Conservation (phyloP, 37 sponge, comb jelly and placozoan genomes). For the Dysidea cf. avara region DNA sequence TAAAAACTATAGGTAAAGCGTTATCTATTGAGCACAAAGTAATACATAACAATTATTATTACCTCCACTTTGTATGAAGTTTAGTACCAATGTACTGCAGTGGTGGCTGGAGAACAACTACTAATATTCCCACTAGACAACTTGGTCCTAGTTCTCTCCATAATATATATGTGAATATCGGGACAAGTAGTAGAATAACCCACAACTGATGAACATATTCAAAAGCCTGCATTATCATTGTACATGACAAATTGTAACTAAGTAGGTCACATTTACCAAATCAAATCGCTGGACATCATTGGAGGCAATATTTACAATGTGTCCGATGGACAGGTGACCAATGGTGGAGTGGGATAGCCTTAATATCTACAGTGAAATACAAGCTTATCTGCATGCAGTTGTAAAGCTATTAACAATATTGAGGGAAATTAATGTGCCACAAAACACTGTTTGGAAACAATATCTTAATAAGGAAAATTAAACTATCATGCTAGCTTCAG, state of each 20-base stretch:
- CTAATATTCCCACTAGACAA: constrained; percentile 14
- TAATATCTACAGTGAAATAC: constrained; percentile 20
- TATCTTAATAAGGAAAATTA: too few relatives aligned
- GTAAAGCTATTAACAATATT: too few relatives aligned
- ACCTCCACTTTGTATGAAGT: background rate
- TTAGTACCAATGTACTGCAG: constrained; percentile 28
- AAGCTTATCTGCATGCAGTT: too few relatives aligned
- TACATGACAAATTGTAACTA: too few relatives aligned
- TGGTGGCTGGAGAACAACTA: constrained; percentile 47
- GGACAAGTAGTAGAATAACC: constrained; percentile 49
- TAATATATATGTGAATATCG: constrained; percentile 32
- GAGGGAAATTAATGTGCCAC: too few relatives aligned
- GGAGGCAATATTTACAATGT: constrained; percentile 72
- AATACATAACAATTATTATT: too few relatives aligned
- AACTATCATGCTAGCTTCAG: too few relatives aligned
- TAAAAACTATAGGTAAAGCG: too few relatives aligned
- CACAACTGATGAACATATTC: constrained; percentile 42
- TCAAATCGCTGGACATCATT: constrained; percentile 88
- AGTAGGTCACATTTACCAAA: constrained; percentile 50
- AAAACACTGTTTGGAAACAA: too few relatives aligned
- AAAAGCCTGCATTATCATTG: constrained; percentile 60
- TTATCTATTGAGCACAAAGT: too few relatives aligned
- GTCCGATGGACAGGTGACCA: constrained; percentile 60
- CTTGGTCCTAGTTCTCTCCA: too few relatives aligned
- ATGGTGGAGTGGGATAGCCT: constrained; percentile 51